Evolutionary conservation across 2,797 vertebrate genomes (phyloP).

Genomic region (Serranus cabrilla): DNA sequence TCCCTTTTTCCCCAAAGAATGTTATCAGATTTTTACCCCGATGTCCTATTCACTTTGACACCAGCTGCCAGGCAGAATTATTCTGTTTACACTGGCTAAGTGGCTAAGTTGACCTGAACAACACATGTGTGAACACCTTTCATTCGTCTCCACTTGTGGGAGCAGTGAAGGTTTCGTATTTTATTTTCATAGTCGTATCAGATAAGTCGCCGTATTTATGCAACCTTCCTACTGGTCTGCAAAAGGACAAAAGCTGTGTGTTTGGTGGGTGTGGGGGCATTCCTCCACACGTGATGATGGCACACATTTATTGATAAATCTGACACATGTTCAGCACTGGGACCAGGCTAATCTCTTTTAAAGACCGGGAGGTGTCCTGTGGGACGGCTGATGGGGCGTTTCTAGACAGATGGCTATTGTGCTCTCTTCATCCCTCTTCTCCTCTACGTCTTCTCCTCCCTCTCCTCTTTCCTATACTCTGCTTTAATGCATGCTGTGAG

Average conservation of each 20-base stretch:
- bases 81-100: conserved; percentile 71
- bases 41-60: conserved; percentile 65
- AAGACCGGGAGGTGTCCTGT: conserved; percentile 33
- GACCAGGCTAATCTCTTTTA: conserved; percentile 35
- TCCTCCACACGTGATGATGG: conserved; percentile 23
- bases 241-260: conserved; percentile 44
- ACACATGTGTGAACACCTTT: conserved; percentile 62
- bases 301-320: conserved; percentile 45
- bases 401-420: conserved; percentile 45
- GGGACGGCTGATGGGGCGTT: conserved; percentile 29
- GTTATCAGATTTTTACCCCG: conserved; percentile 73
- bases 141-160: conserved; percentile 52
- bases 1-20: conserved; percentile 64
- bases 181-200: conserved; percentile 67
- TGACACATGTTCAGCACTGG: conserved; percentile 17
- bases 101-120: conserved; percentile 54
- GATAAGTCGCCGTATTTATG: conserved; percentile 54
- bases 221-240: conserved; percentile 33
- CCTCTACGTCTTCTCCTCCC: neutral
- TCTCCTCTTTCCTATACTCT: conserved; percentile 18
- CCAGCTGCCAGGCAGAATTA: conserved; percentile 65
- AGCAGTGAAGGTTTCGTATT: conserved; percentile 54
- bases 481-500: conserved; percentile 28
- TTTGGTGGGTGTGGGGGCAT: conserved; percentile 28
- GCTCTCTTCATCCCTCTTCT: conserved; percentile 14